Base-by-base conservation (phyloP, 2,888 invertebrate species). In the Diarsia rubi region DNA sequence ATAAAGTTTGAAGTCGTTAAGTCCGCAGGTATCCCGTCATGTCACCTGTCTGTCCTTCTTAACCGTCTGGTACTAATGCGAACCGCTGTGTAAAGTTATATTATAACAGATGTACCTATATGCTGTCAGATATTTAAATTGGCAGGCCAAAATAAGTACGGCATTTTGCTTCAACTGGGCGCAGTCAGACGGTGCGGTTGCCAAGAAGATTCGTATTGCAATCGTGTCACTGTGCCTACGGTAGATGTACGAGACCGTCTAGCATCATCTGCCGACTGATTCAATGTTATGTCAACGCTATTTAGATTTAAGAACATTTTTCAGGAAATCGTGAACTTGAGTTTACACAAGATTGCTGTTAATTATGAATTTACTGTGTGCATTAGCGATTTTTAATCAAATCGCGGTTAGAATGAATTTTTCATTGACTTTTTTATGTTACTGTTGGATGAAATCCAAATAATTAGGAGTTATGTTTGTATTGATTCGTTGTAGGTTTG, bases 121-220 rank as follows among this genome's bases (percentile, higher is more conserved):
- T 86, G 87, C 80, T 89, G 91, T 92, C 89, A 88, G 92, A 92
- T 91, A 93, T 95, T 93, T 93, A 92, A 95, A 95, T 96, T 96
- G 96, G 96, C 95, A 94, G 91, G 94, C 96, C 96, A 95, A 96
- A 96, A 96, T 96, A 96, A 97, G 96, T 95, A 88, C 95, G 95
- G 92, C 96, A 96, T 96, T 96, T 96, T 91, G 96, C 96, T 96
- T 92, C 90, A 95, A 94, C 96, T 95, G 96, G 96, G 96, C 93
- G 91, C 94, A 91, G 90, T 86, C 79, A 83, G 87, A 84, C 85
- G 89, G 85, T 85, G 89, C 87, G 87, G 93, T 86, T 96, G 96
- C 96, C 96, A 96, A 96, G 92, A 94, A 92, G 94, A 93, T 86
- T 96, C 95, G 92, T 93, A 91, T 95, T 96, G 96, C 95, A 96